These are phyloP conservation scores for Trigoniulus corallinus DNA, from an alignment of 1,140 invertebrate genomes.

Conservation along the genomic window DNA sequence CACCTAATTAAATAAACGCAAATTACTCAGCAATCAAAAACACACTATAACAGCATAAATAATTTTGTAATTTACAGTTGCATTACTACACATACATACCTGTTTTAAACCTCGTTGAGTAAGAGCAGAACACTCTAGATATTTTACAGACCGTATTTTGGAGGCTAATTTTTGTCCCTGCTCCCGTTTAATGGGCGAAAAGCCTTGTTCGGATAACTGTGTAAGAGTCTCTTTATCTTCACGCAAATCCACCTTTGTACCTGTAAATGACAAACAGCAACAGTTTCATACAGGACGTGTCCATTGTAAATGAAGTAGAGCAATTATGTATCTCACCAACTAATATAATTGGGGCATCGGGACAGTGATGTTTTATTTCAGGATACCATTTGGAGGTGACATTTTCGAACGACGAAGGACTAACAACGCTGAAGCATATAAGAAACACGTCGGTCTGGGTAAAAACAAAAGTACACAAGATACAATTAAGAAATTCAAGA, in stretches of 20 bases:
- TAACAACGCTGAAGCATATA: slow-evolving; percentile 95
- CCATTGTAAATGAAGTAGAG: too few species aligned
- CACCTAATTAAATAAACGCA: slow-evolving; percentile 42
- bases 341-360: slow-evolving; percentile 93
- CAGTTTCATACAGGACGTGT: too few species aligned
- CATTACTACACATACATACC: slow-evolving; percentile 28
- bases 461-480: slow-evolving; percentile 7
- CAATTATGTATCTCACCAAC: slow-evolving; percentile 70
- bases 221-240: slow-evolving; percentile 87
- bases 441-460: slow-evolving; percentile 87
- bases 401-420: slow-evolving; percentile 97
- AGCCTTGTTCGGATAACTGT: slow-evolving; percentile 74
- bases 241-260: slow-evolving; percentile 87
- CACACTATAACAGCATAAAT: not conserved
- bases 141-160: slow-evolving; percentile 91
- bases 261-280: slow-evolving; percentile 27
- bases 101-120: slow-evolving; percentile 95
- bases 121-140: slow-evolving; percentile 96
- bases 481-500: too few species aligned
- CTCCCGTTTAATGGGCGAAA: slow-evolving; percentile 83
- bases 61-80: not conserved
- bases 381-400: slow-evolving; percentile 98
- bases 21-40: not conserved
- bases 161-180: slow-evolving; percentile 91
- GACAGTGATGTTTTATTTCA: slow-evolving; percentile 97